Evolutionary conservation across 1,140 invertebrate genomes (phyloP), one percentile per base, ranked within the genome.

Genomic region (Trachymyrmex septentrionalis): DNA sequence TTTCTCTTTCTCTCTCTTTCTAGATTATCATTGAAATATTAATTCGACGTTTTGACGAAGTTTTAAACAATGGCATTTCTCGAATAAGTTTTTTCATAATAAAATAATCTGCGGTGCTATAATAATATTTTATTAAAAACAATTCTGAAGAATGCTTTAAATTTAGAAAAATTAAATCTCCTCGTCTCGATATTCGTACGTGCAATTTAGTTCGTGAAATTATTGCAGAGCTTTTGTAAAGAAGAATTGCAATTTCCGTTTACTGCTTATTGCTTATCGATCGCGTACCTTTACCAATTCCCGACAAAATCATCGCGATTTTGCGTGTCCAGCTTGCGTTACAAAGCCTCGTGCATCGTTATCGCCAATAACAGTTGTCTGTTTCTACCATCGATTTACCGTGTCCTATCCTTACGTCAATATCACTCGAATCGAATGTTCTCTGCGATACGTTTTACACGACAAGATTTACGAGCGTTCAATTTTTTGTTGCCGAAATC

Each of bases 181-280:
- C 9, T 7, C 64, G 57, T 76, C 50, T 72, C 63, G 75, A 16
- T 69, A n/a, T 59, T 55, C 50, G 24, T 53, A 63, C 44, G 80
- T 66, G 63, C 38, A 90, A 87, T 85, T 87, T 85, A 64, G 85
- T 55, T 44, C 57, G 77, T 57, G 19, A 80, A 85, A 76, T 87
- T 87, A 73, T 87, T 90, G 50, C 53, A 57, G 78, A 44, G 34
- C 34, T 71, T 55, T 67, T 76, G 69, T 55, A n/a, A 88, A 88
- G 84, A 88, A 89, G 89, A 72, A 71, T 72, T 85, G 86, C 89
- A 89, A 86, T 92, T 93, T 90, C 93, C 91, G 92, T 93, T 94
- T 93, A 94, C 91, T 87, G 93, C 92, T 93, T 93, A 93, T 93
- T 93, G 92, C 92, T 84, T 88, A 91, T 87, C 87, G 91, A 91